Evolutionary conservation across 2,888 invertebrate species (phyloP).

Genomic region (Hyalella azteca): DNA sequence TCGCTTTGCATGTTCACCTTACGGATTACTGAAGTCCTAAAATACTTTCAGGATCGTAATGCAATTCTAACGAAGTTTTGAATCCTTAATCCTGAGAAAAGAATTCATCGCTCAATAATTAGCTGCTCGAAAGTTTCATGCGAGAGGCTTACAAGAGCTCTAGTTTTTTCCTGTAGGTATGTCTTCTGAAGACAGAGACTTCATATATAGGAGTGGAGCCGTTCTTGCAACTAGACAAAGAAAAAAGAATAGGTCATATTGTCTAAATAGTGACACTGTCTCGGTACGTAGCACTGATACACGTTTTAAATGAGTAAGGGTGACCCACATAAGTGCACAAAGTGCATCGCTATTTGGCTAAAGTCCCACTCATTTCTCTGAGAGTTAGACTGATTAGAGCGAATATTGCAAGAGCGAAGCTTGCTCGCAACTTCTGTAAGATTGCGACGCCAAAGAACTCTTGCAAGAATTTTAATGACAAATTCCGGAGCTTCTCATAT

Average conservation of each 20-base stretch:
- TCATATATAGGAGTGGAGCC: not conserved
- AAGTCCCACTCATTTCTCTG: too few species aligned
- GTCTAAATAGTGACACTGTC: too few species aligned
- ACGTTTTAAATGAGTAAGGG: too few species aligned
- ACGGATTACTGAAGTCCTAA: too few species aligned
- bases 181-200: not conserved
- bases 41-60: not conserved
- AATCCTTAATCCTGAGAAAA: not conserved
- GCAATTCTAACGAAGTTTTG: not conserved
- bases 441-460: slow-evolving; percentile 5
- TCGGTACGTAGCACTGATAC: too few species aligned
- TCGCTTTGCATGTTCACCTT: too few species aligned
- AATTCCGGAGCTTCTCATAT: slow-evolving; percentile 6
- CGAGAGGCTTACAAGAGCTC: not conserved
- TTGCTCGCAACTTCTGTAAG: not conserved
- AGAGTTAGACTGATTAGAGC: not conserved
- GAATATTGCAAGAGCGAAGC: not conserved
- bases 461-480: slow-evolving; percentile 29
- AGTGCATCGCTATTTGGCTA: too few species aligned
- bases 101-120: not conserved
- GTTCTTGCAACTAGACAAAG: not conserved
- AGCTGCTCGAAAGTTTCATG: not conserved
- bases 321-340: too few species aligned
- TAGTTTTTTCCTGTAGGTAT: not conserved
- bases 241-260: too few species aligned